Evolutionary conservation across 2,113 vertebrate genomes (phyloP).

Genomic region (Coreoperca whiteheadi): DNA sequence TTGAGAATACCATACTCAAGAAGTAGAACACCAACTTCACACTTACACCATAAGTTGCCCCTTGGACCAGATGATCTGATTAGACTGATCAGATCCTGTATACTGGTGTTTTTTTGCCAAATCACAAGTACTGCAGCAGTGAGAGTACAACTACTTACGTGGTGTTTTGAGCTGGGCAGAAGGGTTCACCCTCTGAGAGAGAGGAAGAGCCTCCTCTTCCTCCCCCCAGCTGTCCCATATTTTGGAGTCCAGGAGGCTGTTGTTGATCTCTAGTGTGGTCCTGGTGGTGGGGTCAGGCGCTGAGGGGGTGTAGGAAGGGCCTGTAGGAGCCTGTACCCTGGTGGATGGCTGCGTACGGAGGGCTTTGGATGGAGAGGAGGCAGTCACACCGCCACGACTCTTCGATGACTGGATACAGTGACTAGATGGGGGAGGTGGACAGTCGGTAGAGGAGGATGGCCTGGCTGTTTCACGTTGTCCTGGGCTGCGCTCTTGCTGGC

Average conservation of each 20-base stretch:
- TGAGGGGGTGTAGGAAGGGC: background rate
- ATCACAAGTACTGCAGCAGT: background rate
- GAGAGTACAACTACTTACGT: slow-evolving; percentile 73
- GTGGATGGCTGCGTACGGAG: background rate
- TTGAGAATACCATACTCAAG: background rate
- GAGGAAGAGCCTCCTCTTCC: slow-evolving; percentile 79
- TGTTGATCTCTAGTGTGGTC: slow-evolving; percentile 33
- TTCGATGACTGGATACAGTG: background rate
- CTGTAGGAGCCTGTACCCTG: background rate
- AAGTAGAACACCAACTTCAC: background rate
- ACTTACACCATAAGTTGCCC: no score
- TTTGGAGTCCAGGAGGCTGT: slow-evolving; percentile 84
- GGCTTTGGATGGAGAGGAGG: background rate
- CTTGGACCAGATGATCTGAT: background rate
- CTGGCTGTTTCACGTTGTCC: background rate
- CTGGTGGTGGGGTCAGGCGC: slow-evolving; percentile 7
- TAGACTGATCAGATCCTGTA: background rate
- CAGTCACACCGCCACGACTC: no score
- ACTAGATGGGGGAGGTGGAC: background rate
- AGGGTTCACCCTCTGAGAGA: slow-evolving; percentile 76
- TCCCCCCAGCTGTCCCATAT: slow-evolving; percentile 87
- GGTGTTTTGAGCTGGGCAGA: slow-evolving; percentile 81
- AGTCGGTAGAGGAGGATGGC: background rate
- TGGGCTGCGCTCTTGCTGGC: slow-evolving; percentile 19
- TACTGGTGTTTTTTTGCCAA: background rate